A percentile compares a stretch with the other conserved stretches of the same genome.
phyloP scores from a whole-genome alignment of 2,797 vertebrate species.

The Melanotaenia nigrans region DNA sequence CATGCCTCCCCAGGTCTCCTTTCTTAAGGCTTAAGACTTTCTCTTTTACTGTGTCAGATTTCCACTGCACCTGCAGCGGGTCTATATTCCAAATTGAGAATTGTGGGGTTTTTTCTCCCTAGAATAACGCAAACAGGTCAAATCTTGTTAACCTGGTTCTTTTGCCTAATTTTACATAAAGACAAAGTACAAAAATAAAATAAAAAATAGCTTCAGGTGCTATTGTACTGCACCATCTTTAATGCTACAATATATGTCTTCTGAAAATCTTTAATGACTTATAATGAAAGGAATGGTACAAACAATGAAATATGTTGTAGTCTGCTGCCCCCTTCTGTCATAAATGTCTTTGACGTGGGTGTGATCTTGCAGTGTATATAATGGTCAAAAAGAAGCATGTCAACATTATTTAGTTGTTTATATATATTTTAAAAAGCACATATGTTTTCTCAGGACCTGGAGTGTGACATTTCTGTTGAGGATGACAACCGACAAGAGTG shows the following conservation, averaged over 20 bases:
- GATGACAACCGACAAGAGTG: slow-evolving; percentile 87
- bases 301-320: not conserved
- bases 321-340: slow-evolving; percentile 56
- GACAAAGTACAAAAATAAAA: not conserved
- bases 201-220: not conserved
- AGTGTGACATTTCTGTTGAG: slow-evolving; percentile 86
- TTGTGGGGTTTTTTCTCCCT: slow-evolving; percentile 33
- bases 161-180: not conserved
- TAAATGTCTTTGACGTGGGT: not conserved
- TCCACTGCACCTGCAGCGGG: slow-evolving; percentile 30
- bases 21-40: slow-evolving; percentile 38
- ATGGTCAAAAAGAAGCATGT: not conserved
- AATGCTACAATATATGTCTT: not conserved
- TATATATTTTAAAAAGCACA: not conserved
- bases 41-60: slow-evolving; percentile 43
- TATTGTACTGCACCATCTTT: slow-evolving; percentile 9
- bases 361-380: not conserved
- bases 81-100: slow-evolving; percentile 54
- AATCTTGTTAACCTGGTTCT: not conserved
- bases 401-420: not conserved
- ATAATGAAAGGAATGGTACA: not conserved
- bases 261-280: not conserved
- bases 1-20: slow-evolving; percentile 40
- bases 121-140: not conserved
- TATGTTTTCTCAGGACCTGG: slow-evolving; percentile 80